Evolutionary conservation across 2,113 vertebrate genomes (phyloP).

Genomic region (Dromas ardeola): DNA sequence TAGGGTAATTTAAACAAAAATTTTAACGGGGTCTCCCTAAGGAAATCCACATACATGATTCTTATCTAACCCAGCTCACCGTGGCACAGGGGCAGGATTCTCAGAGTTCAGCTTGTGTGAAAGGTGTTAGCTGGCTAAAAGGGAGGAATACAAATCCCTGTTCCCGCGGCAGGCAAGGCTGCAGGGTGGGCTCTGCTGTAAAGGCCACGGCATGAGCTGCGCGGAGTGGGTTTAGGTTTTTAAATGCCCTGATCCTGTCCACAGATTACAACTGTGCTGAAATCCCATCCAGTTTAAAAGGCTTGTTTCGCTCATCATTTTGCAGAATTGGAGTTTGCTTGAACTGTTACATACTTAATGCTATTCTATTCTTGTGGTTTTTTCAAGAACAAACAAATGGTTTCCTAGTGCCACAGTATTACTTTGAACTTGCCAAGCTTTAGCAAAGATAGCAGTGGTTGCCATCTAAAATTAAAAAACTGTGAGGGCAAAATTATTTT

Average conservation of each 20-base stretch:
- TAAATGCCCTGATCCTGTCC: background rate
- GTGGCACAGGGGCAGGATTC: background rate
- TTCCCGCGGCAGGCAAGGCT: background rate
- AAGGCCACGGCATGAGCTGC: background rate
- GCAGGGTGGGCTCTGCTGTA: background rate
- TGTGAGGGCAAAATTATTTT: background rate
- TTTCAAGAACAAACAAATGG: background rate
- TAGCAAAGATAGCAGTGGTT: background rate
- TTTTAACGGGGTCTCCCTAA: background rate
- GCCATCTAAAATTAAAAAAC: background rate
- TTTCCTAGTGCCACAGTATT: background rate
- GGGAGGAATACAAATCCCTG: background rate
- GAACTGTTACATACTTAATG: background rate
- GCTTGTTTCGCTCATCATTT: background rate
- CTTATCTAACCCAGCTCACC: background rate
- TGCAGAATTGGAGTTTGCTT: background rate
- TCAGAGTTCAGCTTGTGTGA: background rate
- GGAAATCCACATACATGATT: background rate
- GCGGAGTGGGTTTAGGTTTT: background rate
- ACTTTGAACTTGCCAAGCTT: background rate
- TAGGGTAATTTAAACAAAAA: background rate
- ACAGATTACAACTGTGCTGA: background rate
- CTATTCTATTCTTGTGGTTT: background rate
- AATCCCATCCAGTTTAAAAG: background rate
- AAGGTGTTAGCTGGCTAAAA: background rate